A percentile compares a stretch with the other conserved stretches of the same genome.
Evolutionary conservation across 2,888 invertebrate species (phyloP).

Genomic region (Alviniconcha strummeri): DNA sequence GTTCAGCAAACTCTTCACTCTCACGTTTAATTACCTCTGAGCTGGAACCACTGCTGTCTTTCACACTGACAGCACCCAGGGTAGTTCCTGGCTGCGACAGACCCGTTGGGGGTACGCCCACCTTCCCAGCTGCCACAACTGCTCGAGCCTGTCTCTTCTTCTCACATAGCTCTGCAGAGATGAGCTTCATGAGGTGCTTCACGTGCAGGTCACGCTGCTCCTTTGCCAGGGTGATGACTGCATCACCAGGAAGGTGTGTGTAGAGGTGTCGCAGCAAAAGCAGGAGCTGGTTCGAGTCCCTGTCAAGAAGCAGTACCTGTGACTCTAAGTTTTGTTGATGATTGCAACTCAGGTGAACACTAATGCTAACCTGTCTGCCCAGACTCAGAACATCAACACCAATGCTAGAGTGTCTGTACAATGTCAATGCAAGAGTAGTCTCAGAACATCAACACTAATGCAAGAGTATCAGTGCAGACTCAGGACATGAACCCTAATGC

Average conservation of each 20-base stretch:
- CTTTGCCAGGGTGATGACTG: constrained; percentile 4
- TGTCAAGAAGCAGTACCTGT: neutral
- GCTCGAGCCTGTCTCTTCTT: neutral
- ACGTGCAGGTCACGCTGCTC: neutral
- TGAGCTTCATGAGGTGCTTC: neutral
- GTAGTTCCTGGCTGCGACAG: too few species aligned
- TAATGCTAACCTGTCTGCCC: too few species aligned
- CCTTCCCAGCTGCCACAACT: neutral
- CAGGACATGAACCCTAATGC: too few species aligned
- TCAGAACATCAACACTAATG: too few species aligned
- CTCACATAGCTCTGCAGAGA: constrained; percentile 3
- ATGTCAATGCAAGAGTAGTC: too few species aligned
- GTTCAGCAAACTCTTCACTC: constrained; percentile 2
- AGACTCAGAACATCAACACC: too few species aligned
- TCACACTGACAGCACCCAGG: too few species aligned
- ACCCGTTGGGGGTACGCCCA: neutral
- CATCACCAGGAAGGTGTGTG: constrained; percentile 16
- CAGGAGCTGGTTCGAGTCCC: constrained; percentile 25
- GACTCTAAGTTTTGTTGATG: too few species aligned
- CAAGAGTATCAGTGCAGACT: too few species aligned
- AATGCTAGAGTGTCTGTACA: too few species aligned
- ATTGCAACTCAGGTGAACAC: too few species aligned
- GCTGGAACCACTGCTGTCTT: neutral
- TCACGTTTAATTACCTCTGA: neutral
- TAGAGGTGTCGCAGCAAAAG: constrained; percentile 12